These are phyloP conservation scores for Epistrophe grossulariae DNA, from an alignment of 2,888 invertebrate genomes.

Conservation along the genomic window DNA sequence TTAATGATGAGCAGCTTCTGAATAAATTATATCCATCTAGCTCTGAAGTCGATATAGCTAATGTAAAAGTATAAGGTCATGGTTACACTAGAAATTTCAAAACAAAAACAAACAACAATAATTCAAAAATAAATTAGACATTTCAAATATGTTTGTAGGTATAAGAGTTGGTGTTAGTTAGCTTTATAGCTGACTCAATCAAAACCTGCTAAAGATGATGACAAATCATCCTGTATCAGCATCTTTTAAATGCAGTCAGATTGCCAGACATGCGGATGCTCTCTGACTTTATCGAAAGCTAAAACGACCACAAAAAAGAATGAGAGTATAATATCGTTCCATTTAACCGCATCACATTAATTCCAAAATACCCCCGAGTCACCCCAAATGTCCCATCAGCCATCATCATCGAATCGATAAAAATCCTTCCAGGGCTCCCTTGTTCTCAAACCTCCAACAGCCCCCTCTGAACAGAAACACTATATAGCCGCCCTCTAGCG, in stretches of 20 bases:
- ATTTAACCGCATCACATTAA: slow-evolving; percentile 75
- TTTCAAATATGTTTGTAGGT: neutral
- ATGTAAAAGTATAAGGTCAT: slow-evolving; percentile 56
- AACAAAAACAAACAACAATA: slow-evolving; percentile 27
- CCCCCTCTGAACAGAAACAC: neutral
- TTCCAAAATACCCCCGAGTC: slow-evolving; percentile 56
- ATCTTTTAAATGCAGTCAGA: slow-evolving; percentile 58
- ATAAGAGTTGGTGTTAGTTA: neutral
- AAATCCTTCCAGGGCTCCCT: slow-evolving; percentile 68
- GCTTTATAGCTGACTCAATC: slow-evolving; percentile 35
- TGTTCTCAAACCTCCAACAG: neutral
- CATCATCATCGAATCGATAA: slow-evolving; percentile 71
- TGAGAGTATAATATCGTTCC: slow-evolving; percentile 61
- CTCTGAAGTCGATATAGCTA: neutral
- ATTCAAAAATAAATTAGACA: slow-evolving; percentile 2
- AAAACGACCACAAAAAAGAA: neutral
- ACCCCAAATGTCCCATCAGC: slow-evolving; percentile 36
- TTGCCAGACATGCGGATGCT: slow-evolving; percentile 46
- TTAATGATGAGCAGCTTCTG: slow-evolving; percentile 64
- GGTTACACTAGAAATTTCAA: slow-evolving; percentile 43
- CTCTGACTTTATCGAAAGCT: slow-evolving; percentile 22
- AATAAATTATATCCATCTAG: slow-evolving; percentile 56
- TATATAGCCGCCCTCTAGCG: neutral
- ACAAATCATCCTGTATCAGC: slow-evolving; percentile 43
- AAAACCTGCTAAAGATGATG: slow-evolving; percentile 58